Conservation (phyloP, 2,888 invertebrate species). For the Teinopalpus imperialis region DNA sequence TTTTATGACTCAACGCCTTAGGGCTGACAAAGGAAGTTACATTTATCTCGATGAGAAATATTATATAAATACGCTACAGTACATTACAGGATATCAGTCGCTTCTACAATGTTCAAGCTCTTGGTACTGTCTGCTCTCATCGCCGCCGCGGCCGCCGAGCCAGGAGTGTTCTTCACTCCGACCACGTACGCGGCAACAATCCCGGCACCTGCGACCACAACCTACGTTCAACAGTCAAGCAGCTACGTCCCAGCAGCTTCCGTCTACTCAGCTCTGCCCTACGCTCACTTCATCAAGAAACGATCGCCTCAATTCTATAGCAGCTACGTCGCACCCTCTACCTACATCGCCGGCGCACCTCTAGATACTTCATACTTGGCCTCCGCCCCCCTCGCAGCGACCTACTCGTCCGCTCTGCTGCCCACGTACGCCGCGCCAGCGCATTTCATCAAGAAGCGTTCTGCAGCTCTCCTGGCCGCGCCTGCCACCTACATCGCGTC, state of each 20-base stretch:
- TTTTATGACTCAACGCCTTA: too few relatives aligned
- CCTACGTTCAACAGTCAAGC: too few relatives aligned
- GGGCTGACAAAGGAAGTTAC: too few relatives aligned
- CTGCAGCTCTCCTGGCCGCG: neutral
- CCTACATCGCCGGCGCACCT: constrained; percentile 36
- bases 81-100: constrained; percentile 31
- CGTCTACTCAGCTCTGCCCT: constrained; percentile 36
- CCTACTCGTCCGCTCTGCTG: neutral
- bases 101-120: constrained; percentile 40
- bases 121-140: constrained; percentile 73
- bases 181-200: constrained; percentile 3
- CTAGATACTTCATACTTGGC: too few relatives aligned
- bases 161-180: constrained; percentile 30
- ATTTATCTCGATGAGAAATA: too few relatives aligned
- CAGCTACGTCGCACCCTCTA: constrained; percentile 21
- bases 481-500: neutral
- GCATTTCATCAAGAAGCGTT: neutral
- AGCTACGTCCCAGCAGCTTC: constrained; percentile 37
- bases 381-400: too few relatives aligned
- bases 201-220: constrained; percentile 27
- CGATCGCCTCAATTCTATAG: constrained; percentile 25
- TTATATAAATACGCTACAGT: constrained; percentile 12
- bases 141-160: constrained; percentile 65
- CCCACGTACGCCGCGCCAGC: neutral
- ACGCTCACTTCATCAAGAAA: constrained; percentile 25